Base-by-base conservation (phyloP, 2,888 invertebrate genomes). In the Phalera bucephala region DNA sequence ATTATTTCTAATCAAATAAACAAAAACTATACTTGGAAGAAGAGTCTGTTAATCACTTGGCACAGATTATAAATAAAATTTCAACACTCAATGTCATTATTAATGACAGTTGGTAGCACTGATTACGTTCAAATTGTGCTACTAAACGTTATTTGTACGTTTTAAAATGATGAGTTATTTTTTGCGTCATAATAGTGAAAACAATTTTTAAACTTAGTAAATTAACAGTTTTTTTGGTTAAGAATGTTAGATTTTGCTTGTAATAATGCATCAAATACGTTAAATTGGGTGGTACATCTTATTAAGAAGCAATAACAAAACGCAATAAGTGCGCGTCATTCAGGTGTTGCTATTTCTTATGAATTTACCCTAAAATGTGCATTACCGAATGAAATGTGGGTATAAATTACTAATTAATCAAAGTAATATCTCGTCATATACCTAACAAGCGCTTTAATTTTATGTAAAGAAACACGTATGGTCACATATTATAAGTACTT, bases 281-380 rank as follows among this genome's bases (percentile, higher is more conserved):
- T n/a, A n/a, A n/a, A n/a, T n/a, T n/a, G n/a, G n/a, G n/a, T n/a
- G n/a, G n/a, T n/a, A n/a, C n/a, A n/a, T n/a, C n/a, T n/a, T n/a
- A n/a, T n/a, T n/a, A n/a, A n/a, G n/a, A n/a, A n/a, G 52, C 33
- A 51, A 22, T 31, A 64, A 67, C 62, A 22, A 70, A 73, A 78
- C 73, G 80, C 57, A 51, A 42, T 48, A 33, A 46, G 46, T 53
- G 56, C 45, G 64, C 72, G 78, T 74, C 70, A 72, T 64, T 41
- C 14, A 9, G 32, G 63, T 78, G 71, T 68, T 78, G 43, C 57
- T 38, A 53, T 30, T 33, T 29, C 27, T 31, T 10, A 7, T 7
- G 3, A 26, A 35, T 54, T 53, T 51, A 56, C 59, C 39, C 43
- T 27, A 38, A 30, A 36, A 31, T n/a, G 51, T 30, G 20, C 25